These are phyloP conservation scores for Acronicta alni DNA, from an alignment of 2,888 invertebrate genomes.

Conservation along the genomic window DNA sequence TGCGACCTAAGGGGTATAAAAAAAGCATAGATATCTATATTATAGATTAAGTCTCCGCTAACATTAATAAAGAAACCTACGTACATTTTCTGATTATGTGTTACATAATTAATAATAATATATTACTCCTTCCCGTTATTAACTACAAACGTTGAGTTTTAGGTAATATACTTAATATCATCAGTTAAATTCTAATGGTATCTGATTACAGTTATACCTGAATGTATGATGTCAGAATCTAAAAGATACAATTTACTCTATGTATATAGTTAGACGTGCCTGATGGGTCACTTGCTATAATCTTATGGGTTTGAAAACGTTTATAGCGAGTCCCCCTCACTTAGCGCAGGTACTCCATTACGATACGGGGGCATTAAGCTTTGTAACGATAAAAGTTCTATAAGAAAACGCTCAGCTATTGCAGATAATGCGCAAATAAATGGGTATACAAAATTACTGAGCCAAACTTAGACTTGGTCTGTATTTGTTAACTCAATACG, in stretches of 20 bases:
- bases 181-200: too few relatives aligned
- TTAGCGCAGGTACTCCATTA: constrained; percentile 39
- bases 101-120: too few relatives aligned
- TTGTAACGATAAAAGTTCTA: constrained; percentile 42
- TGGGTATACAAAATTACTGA: constrained; percentile 20
- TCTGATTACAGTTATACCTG: too few relatives aligned
- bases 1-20: too few relatives aligned
- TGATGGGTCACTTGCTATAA: constrained; percentile 3
- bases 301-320: constrained; percentile 19
- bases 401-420: constrained; percentile 46
- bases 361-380: constrained; percentile 22
- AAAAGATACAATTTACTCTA: background rate
- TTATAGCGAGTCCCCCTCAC: constrained; percentile 13
- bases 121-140: too few relatives aligned
- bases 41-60: too few relatives aligned
- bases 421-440: constrained; percentile 30
- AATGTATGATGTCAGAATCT: background rate
- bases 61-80: too few relatives aligned
- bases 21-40: too few relatives aligned
- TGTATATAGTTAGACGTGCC: constrained; percentile 5
- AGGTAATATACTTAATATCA: background rate
- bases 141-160: too few relatives aligned
- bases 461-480: constrained; percentile 18
- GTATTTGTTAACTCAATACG: background rate
- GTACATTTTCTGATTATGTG: too few relatives aligned